These are phyloP conservation scores for Botia kubotai DNA, from an alignment of 2,797 vertebrate species.

Conservation along the genomic window DNA sequence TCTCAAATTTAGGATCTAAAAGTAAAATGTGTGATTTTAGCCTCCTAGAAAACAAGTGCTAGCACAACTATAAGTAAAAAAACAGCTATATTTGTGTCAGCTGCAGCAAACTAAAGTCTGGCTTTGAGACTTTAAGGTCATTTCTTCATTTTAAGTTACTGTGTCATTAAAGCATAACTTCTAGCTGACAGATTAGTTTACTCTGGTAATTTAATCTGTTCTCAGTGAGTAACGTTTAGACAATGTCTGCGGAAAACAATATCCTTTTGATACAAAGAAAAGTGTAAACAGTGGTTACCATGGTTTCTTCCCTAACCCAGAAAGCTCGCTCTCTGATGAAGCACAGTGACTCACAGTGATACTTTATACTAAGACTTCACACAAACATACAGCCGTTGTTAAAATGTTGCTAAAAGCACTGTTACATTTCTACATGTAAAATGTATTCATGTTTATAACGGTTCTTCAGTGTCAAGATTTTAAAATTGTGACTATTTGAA, in stretches of 20 bases:
- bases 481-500: neutral
- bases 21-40: slow-evolving; percentile 12
- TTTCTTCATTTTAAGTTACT: slow-evolving; percentile 9
- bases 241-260: slow-evolving; percentile 24
- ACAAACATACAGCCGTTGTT: slow-evolving; percentile 50
- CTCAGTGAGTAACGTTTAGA: slow-evolving; percentile 20
- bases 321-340: slow-evolving; percentile 34
- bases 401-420: slow-evolving; percentile 30
- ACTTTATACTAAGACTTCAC: slow-evolving; percentile 44
- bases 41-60: too few species aligned
- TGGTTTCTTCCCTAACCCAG: slow-evolving; percentile 41
- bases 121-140: neutral
- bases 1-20: slow-evolving; percentile 3
- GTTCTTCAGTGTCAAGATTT: neutral
- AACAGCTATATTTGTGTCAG: neutral
- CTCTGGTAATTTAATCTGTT: slow-evolving; percentile 36
- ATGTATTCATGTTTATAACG: neutral
- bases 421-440: slow-evolving; percentile 41
- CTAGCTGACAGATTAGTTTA: slow-evolving; percentile 1
- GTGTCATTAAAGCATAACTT: slow-evolving; percentile 8
- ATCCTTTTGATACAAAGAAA: slow-evolving; percentile 30
- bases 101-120: neutral
- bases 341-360: slow-evolving; percentile 38
- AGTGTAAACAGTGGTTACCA: slow-evolving; percentile 57
- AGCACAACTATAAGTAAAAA: neutral